These are phyloP conservation scores for Conus canariensis DNA, from an alignment of 2,888 invertebrate genomes.

Conservation along the genomic window DNA sequence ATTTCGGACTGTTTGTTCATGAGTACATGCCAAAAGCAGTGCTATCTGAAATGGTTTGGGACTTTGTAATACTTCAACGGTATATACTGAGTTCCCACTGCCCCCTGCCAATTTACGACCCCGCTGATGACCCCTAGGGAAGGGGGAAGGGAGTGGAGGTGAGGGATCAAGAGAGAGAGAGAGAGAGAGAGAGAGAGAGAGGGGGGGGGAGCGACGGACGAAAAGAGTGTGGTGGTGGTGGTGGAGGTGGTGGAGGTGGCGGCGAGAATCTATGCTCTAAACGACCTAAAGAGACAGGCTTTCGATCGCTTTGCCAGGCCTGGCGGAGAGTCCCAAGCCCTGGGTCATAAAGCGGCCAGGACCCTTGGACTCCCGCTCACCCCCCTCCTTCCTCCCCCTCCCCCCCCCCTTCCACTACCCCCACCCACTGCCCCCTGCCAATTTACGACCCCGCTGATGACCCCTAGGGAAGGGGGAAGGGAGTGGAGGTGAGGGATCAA, in stretches of 20 bases:
- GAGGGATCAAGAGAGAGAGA: background rate
- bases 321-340: background rate
- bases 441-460: too few species aligned
- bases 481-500: background rate
- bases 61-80: too few species aligned
- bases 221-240: background rate
- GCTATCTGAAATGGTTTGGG: too few species aligned
- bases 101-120: too few species aligned
- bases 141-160: background rate
- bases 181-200: background rate
- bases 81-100: background rate
- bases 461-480: background rate
- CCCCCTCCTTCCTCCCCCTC: background rate
- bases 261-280: background rate
- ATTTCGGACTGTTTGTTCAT: too few species aligned
- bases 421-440: too few species aligned
- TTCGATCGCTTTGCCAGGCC: background rate
- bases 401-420: too few species aligned
- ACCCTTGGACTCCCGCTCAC: background rate
- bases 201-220: background rate
- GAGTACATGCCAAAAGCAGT: too few species aligned
- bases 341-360: slow-evolving; percentile 2
- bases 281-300: background rate
- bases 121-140: background rate
- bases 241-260: too few species aligned